Evolutionary conservation across 2,888 invertebrate genomes (phyloP).

Genomic region (Luffia ferchaultella): DNA sequence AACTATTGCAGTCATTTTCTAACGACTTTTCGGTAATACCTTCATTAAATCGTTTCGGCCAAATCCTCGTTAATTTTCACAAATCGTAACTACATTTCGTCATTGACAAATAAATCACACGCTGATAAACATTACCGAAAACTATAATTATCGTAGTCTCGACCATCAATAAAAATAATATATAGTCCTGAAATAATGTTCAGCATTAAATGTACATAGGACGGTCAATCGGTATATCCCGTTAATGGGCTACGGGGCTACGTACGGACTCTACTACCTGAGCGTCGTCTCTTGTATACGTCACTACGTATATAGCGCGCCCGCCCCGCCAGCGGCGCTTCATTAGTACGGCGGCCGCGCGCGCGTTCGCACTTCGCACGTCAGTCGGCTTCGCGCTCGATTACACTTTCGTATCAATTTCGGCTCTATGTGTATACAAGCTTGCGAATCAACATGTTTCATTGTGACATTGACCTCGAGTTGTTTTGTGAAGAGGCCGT

Average conservation of each 20-base stretch:
- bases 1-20: not conserved
- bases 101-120: no score
- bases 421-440: conserved; percentile 64
- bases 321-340: conserved; percentile 53
- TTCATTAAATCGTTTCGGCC: not conserved
- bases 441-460: conserved; percentile 42
- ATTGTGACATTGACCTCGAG: conserved; percentile 49
- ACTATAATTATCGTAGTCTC: no score
- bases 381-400: conserved; percentile 48
- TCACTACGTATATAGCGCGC: conserved; percentile 52
- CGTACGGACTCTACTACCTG: no score
- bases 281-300: conserved; percentile 49
- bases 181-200: no score
- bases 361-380: conserved; percentile 60
- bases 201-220: conserved; percentile 60
- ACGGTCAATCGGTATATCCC: conserved; percentile 59
- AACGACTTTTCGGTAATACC: not conserved
- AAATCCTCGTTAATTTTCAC: no score
- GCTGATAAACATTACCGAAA: no score
- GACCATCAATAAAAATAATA: no score
- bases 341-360: conserved; percentile 61
- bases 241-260: no score
- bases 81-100: no score
- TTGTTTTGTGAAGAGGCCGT: conserved; percentile 60
- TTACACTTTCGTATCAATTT: conserved; percentile 21